Base-by-base conservation (phyloP, 2,888 invertebrate species). In the Synanthedon andrenaeformis region DNA sequence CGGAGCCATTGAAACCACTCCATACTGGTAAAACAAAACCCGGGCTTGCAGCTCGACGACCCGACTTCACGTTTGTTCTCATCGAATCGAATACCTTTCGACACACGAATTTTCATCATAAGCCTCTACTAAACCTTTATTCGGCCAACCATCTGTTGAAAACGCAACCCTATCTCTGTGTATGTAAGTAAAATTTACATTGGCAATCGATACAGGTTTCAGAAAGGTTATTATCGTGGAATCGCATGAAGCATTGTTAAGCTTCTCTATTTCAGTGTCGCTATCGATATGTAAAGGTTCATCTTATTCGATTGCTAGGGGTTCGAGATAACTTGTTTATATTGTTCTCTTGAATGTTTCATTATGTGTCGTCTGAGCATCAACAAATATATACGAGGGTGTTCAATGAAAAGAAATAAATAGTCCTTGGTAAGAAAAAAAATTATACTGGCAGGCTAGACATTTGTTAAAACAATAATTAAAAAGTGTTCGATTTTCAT, bases 31-130 rank as follows among this genome's bases (percentile, higher is more conserved):
- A 45, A 13, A 45, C 45, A 45, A 45, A 45, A 45, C 45, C 45
- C 45, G 45, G 45, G 45, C 45, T 45, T 45, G 35, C 35, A 35
- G 45, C 45, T 45, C 12, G 45, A 14, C 49, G 23, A 49, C 19
- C 49, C 49, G 17, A 23, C 60, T 61, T 60, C 13, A 12, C 70
- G 64, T 70, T 63, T 63, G 65, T 71, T 67, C 67, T 72, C 69
- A 69, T 70, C 63, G 64, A 58, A 56, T 50, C 62, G 55, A 55
- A 57, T 56, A 56, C 58, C 55, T 56, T 56, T 54, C 57, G 66
- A 69, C 70, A 70, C 61, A 66, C 67, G 66, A 72, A 67, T 67
- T 68, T 67, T 67, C 65, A 62, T 69, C 67, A 67, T 74, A 74
- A 74, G 69, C 71, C 65, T 58, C 53, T 62, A 60, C 64, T 64